phyloP scores from a whole-genome alignment of 2,113 vertebrate species.

The Periophthalmus modestus region DNA sequence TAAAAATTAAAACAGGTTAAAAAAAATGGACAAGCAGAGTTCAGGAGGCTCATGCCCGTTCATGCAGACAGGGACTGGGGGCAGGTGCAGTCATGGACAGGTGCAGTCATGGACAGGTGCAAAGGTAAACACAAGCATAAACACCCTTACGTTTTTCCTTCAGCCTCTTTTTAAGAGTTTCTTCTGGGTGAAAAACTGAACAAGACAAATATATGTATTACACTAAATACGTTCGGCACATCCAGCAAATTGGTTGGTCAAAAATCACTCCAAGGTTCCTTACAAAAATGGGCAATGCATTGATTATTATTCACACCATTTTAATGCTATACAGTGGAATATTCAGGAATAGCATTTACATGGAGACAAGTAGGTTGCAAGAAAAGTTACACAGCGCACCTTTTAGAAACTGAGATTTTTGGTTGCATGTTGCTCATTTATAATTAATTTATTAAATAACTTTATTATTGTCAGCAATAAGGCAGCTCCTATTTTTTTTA shows the following conservation, averaged over 20 bases:
- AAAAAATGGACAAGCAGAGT: constrained; percentile 75
- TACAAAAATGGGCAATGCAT: no score
- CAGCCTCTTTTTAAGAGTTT: constrained; percentile 97
- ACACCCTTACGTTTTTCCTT: constrained; percentile 98
- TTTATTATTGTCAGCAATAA: no score
- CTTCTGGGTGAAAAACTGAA: constrained; percentile 90
- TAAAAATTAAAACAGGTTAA: constrained; percentile 49
- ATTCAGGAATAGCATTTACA: no score
- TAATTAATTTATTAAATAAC: no score
- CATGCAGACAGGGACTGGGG: constrained; percentile 83
- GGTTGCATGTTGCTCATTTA: no score
- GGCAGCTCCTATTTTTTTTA: no score
- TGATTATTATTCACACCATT: no score
- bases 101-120: constrained; percentile 50
- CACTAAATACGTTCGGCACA: constrained; percentile 6
- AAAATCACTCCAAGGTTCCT: no score
- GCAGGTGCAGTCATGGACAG: constrained; percentile 55
- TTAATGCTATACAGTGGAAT: no score
- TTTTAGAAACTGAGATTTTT: no score
- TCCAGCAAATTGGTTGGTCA: background rate
- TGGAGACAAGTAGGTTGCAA: no score
- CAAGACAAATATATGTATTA: constrained; percentile 72
- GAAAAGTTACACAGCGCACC: no score
- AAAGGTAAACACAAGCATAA: constrained; percentile 53
- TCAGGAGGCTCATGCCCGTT: constrained; percentile 72